Evolutionary conservation across 2,113 vertebrate genomes (phyloP).

Genomic region (Cyanistes caeruleus): DNA sequence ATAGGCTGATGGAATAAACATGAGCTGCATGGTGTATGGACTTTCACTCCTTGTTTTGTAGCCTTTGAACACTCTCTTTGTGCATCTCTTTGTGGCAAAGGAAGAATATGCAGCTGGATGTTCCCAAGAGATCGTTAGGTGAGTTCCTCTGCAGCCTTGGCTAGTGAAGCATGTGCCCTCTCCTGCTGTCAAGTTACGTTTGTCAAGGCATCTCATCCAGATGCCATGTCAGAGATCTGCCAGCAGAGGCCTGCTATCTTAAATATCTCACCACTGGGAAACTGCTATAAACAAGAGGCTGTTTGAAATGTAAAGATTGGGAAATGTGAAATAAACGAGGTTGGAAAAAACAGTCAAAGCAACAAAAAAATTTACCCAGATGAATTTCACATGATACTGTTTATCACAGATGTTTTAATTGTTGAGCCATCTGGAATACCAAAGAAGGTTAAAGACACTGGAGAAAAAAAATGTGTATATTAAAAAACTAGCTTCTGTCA

Average conservation of each 20-base stretch:
- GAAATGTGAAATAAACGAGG: neutral
- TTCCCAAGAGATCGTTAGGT: constrained; percentile 85
- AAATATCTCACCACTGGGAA: neutral
- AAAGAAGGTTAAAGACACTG: neutral
- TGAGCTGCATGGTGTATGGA: neutral
- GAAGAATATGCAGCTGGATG: constrained; percentile 67
- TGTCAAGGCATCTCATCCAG: constrained; percentile 15
- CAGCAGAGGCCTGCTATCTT: constrained; percentile 36
- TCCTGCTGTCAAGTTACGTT: neutral
- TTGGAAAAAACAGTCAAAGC: neutral
- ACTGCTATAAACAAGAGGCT: neutral
- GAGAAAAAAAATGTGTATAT: neutral
- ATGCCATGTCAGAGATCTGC: constrained; percentile 51
- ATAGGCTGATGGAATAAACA: neutral
- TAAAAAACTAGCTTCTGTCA: neutral
- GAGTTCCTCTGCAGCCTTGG: neutral
- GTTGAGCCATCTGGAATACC: neutral
- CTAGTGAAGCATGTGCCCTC: neutral
- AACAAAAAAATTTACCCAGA: neutral
- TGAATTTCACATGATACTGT: neutral
- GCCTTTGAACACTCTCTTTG: constrained; percentile 90
- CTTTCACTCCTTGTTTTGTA: constrained; percentile 38
- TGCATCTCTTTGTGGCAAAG: constrained; percentile 89
- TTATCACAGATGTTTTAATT: neutral
- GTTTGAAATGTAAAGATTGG: neutral